Evolutionary conservation across 2,113 vertebrate species (phyloP).

Genomic region (Siniperca chuatsi): DNA sequence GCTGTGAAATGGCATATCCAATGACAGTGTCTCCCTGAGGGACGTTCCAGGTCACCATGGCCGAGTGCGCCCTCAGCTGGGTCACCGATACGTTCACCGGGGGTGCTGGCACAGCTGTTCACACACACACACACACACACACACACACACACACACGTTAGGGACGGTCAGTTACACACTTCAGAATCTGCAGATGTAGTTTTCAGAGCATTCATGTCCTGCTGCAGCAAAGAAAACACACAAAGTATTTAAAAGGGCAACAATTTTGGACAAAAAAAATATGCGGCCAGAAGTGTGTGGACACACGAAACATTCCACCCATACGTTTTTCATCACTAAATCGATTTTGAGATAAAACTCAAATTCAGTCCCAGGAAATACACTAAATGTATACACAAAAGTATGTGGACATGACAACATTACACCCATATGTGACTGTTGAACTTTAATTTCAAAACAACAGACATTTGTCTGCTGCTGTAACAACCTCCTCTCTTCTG

Average conservation of each 20-base stretch:
- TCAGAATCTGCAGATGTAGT: background rate
- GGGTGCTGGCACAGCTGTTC: constrained; percentile 90
- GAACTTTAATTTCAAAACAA: too few relatives aligned
- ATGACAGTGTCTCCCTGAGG: constrained; percentile 95
- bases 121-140: constrained; percentile 46
- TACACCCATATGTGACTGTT: background rate
- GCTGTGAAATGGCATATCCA: constrained; percentile 95
- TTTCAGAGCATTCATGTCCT: background rate
- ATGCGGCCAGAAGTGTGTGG: background rate
- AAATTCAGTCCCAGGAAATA: background rate
- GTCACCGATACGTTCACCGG: constrained; percentile 96
- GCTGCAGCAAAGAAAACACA: background rate
- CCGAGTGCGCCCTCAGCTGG: constrained; percentile 94
- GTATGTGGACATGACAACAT: background rate
- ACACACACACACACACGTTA: background rate
- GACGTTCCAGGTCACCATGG: constrained; percentile 96
- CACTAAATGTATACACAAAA: background rate
- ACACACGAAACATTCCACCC: too few relatives aligned
- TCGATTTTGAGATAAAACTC: background rate
- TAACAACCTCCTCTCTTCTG: background rate
- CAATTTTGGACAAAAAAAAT: background rate
- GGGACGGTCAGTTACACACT: background rate
- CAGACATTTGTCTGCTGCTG: background rate
- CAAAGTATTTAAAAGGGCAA: background rate
- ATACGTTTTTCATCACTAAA: too few relatives aligned